Evolutionary conservation across 2,113 vertebrate species (phyloP).

Genomic region (Chloroceryle aenea): DNA sequence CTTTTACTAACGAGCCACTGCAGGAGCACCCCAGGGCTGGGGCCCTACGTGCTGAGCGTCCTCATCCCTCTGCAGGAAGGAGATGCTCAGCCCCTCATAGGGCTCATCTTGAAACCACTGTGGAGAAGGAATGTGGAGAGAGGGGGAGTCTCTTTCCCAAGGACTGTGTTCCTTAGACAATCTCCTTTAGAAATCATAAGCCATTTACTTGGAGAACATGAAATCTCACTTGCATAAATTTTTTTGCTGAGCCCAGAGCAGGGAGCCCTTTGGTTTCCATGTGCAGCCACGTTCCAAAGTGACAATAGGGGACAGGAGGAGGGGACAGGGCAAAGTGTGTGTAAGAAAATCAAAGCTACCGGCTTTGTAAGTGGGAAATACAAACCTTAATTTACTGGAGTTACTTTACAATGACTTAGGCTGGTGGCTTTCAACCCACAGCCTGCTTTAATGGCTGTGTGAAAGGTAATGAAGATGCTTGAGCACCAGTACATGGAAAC

Average conservation of each 20-base stretch:
- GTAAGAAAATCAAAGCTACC: background rate
- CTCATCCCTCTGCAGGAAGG: background rate
- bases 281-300: background rate
- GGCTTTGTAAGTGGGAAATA: background rate
- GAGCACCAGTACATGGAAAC: background rate
- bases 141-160: background rate
- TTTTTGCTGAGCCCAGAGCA: background rate
- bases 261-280: background rate
- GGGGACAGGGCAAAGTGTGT: fast-evolving
- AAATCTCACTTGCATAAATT: background rate
- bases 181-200: background rate
- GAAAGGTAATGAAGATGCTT: background rate
- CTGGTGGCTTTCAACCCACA: background rate
- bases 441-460: background rate
- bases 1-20: background rate
- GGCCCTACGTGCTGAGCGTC: background rate
- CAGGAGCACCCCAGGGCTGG: background rate
- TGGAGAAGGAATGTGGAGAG: fast-evolving
- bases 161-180: background rate
- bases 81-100: background rate
- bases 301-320: background rate
- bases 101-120: background rate
- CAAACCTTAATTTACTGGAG: background rate
- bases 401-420: background rate
- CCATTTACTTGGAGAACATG: background rate